Conservation (phyloP, 2,113 vertebrate genomes). For the Azemiops feae region DNA sequence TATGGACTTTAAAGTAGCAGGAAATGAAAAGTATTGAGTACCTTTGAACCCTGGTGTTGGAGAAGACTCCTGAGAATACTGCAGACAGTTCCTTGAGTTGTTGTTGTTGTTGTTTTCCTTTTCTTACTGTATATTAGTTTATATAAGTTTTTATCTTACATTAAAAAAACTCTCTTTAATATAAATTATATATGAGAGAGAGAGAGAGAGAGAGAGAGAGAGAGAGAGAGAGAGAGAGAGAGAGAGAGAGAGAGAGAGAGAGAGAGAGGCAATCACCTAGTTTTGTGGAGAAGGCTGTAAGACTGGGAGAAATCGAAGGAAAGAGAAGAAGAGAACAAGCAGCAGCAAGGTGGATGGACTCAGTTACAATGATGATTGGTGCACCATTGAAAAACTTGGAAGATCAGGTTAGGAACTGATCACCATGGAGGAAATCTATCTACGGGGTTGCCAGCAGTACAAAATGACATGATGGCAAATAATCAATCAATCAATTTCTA, state of each 20-base stretch:
- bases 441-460: neutral
- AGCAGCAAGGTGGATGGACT: neutral
- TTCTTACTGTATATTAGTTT: neutral
- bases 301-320: neutral
- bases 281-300: neutral
- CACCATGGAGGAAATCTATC: neutral
- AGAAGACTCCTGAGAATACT: neutral
- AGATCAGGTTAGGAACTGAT: neutral
- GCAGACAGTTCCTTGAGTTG: neutral
- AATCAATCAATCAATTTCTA: neutral
- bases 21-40: neutral
- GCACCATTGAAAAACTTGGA: neutral
- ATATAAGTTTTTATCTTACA: neutral
- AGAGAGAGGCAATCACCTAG: neutral
- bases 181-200: neutral
- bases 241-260: neutral
- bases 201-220: too few species aligned
- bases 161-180: neutral
- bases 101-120: neutral
- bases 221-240: too few species aligned
- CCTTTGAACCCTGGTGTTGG: neutral
- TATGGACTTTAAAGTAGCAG: neutral
- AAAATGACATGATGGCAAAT: neutral
- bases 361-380: neutral
- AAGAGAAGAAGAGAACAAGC: neutral